These are phyloP conservation scores for Synanceia verrucosa DNA, from an alignment of 2,797 vertebrate species.

Conservation along the genomic window DNA sequence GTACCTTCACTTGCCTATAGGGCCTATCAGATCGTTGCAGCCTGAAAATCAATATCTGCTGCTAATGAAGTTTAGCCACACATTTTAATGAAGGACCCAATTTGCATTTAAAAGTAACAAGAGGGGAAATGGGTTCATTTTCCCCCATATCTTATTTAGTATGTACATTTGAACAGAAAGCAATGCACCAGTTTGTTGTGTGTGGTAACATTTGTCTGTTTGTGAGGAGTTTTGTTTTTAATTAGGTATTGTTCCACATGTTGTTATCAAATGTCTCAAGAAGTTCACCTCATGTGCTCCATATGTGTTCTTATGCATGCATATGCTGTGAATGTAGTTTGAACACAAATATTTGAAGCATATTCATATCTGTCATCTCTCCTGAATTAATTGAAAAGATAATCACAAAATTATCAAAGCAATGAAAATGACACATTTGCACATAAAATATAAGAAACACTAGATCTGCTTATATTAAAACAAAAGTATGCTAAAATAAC, in stretches of 20 bases:
- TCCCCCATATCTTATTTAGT: slow-evolving; percentile 73
- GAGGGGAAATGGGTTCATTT: slow-evolving; percentile 75
- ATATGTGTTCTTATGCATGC: neutral
- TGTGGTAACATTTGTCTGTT: slow-evolving; percentile 60
- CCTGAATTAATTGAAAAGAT: neutral
- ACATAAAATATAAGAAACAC: neutral
- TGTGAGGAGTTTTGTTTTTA: slow-evolving; percentile 54
- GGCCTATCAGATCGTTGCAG: slow-evolving; percentile 72
- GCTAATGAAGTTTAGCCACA: slow-evolving; percentile 83
- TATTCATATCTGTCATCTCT: neutral
- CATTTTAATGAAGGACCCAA: slow-evolving; percentile 82
- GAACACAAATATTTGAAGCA: neutral
- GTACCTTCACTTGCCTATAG: slow-evolving; percentile 81
- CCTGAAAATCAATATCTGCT: slow-evolving; percentile 82
- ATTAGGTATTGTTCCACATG: slow-evolving; percentile 40
- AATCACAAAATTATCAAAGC: neutral
- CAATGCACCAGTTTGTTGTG: slow-evolving; percentile 57
- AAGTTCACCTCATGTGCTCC: neutral
- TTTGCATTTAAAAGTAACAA: slow-evolving; percentile 86
- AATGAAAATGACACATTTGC: neutral
- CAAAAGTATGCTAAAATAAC: neutral
- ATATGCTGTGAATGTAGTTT: neutral
- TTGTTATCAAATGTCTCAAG: slow-evolving; percentile 35
- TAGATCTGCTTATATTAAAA: neutral
- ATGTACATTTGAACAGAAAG: slow-evolving; percentile 71